Evolutionary conservation across 53 echinoderm and acorn worm species (phyloP).

Genomic region (Stichopus horrens): DNA sequence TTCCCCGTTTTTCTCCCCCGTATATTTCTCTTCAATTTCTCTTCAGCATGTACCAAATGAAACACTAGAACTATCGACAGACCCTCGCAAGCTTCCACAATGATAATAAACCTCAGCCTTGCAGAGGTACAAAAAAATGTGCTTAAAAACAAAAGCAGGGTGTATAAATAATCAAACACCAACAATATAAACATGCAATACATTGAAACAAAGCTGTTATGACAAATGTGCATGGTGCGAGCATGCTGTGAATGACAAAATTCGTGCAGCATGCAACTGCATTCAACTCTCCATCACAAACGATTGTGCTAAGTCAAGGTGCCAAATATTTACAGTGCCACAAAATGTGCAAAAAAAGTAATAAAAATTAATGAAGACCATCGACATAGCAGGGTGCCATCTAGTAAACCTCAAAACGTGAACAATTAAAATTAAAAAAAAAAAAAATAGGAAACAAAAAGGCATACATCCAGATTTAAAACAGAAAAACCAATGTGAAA

Average conservation of each 20-base stretch:
- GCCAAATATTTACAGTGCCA: slow-evolving; percentile 33
- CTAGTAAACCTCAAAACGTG: background rate
- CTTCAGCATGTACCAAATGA: too few relatives aligned
- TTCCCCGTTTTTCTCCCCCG: too few relatives aligned
- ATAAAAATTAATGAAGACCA: background rate
- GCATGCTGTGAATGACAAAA: background rate
- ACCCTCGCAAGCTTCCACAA: background rate
- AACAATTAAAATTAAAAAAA: background rate
- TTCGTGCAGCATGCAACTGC: background rate
- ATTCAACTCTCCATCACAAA: background rate
- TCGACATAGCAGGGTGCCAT: slow-evolving; percentile 7
- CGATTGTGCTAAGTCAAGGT: slow-evolving; percentile 15
- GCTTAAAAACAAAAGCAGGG: background rate
- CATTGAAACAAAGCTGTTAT: background rate
- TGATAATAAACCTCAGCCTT: background rate
- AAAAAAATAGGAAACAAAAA: background rate
- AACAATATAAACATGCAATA: background rate
- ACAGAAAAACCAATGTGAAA: too few relatives aligned
- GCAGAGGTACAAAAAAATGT: background rate
- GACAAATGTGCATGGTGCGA: background rate
- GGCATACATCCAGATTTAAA: too few relatives aligned
- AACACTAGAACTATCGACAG: background rate
- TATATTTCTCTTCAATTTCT: too few relatives aligned
- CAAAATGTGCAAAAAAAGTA: slow-evolving; percentile 2
- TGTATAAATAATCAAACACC: background rate